Evolutionary conservation across 2,797 vertebrate species (phyloP).

Genomic region (Anomalospiza imberbis): DNA sequence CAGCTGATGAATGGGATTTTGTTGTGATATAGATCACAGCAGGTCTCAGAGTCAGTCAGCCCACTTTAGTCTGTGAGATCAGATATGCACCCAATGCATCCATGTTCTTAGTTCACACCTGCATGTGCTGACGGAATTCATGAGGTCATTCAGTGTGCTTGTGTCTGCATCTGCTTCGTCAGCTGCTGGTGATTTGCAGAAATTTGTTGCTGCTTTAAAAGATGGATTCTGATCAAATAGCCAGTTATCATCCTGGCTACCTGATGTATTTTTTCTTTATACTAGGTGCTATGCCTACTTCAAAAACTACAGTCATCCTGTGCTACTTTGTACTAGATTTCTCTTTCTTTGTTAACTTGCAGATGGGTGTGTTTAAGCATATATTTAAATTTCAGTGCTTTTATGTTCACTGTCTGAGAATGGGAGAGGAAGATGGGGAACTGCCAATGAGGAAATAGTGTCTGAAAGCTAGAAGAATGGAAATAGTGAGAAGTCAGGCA

Average conservation of each 20-base stretch:
- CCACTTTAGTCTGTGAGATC: background rate
- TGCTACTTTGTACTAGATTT: background rate
- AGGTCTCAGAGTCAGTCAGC: background rate
- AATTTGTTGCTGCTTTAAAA: conserved; percentile 9
- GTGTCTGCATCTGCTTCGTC: background rate
- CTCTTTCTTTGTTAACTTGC: conserved; percentile 11
- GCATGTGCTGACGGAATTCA: background rate
- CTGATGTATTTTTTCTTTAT: background rate
- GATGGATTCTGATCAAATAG: background rate
- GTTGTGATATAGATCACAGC: background rate
- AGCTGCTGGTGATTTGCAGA: background rate
- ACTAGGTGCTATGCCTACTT: background rate
- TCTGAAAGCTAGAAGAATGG: conserved; percentile 55
- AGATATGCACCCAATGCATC: background rate
- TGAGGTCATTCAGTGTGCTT: background rate
- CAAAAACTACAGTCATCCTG: background rate
- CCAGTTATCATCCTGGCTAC: background rate
- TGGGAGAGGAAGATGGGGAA: conserved; percentile 53
- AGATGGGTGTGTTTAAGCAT: conserved; percentile 19
- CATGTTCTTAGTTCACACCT: background rate
- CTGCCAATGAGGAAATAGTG: conserved; percentile 60
- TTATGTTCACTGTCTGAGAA: conserved; percentile 64
- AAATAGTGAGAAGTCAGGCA: conserved; percentile 52
- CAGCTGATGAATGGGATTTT: background rate
- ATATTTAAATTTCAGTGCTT: conserved; percentile 25